Percentiles rank a stretch among this genome's conserved stretches.
Evolutionary conservation across 1,140 invertebrate genomes (phyloP).

Genomic region (Sarcophaga peregrina): DNA sequence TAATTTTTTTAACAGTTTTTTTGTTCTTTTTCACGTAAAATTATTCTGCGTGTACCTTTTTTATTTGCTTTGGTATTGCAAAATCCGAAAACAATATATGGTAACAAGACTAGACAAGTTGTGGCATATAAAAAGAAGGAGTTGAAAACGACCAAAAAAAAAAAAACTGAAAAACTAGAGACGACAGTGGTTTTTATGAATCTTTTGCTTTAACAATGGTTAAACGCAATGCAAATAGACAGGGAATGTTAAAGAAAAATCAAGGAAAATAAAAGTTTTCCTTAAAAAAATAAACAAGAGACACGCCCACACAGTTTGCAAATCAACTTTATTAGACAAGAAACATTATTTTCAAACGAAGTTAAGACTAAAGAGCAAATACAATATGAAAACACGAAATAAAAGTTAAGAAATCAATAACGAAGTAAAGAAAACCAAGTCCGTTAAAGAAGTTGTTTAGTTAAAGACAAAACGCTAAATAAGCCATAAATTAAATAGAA

Average conservation of each 20-base stretch:
- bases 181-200: too few species aligned
- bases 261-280: too few species aligned
- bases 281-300: not conserved
- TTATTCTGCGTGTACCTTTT: too few species aligned
- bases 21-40: too few species aligned
- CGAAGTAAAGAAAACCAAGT: not conserved
- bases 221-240: not conserved
- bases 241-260: not conserved
- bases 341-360: not conserved
- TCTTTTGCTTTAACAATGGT: not conserved
- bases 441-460: too few species aligned
- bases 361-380: not conserved
- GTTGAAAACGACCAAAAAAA: not conserved
- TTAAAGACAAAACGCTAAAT: not conserved
- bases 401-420: constrained; percentile 37
- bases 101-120: constrained; percentile 33
- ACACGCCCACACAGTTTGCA: constrained; percentile 23
- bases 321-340: constrained; percentile 35
- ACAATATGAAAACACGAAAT: not conserved
- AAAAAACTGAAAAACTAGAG: not conserved
- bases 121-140: not conserved
- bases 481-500: too few species aligned
- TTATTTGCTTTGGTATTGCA: too few species aligned
- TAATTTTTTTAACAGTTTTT: too few species aligned
- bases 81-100: not conserved